Evolutionary conservation across 2,888 invertebrate genomes (phyloP), one percentile per base, ranked within the genome.

Genomic region (Drosophila sordidapex): DNA sequence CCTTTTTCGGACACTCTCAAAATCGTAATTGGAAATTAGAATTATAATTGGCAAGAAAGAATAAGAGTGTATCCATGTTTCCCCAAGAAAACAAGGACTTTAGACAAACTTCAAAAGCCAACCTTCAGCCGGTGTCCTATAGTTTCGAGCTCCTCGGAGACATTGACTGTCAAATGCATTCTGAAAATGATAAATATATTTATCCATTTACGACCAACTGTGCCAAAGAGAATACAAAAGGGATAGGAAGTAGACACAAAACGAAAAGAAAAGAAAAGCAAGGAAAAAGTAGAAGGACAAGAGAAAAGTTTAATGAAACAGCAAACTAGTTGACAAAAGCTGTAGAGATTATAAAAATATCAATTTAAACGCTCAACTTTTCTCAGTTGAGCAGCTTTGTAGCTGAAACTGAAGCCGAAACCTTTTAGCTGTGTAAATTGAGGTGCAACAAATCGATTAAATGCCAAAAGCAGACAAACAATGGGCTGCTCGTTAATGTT

Each of bases 281-380:
- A 35, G 18, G 29, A 7, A 40, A 51, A 69, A 36, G n/a, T 56
- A 13, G 27, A 68, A 29, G 7, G n/a, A 21, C 21, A 4, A 18
- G 27, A 18, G 27, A 56, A 49, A 49, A 56, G 69, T 69, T 57
- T n/a, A 40, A 57, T 29, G 29, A 40, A 68, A 57, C 38, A 15
- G 21, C 49, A 38, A 49, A 33, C 10, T 35, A 57, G 29, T 69
- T 68, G 51, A 68, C 57, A 68, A 51, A 56, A 69, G 70, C 68
- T 35, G 68, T 21, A 40, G 35, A 68, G 69, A 40, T 69, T 69
- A 69, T 49, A 43, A 67, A 35, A 69, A 68, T 58, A 69, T 69
- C 49, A 68, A 51, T 68, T 68, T 56, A 56, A 57, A 40, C 40
- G 40, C 43, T 35, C 8, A 69, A 43, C 56, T 57, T 56, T 36